Base-by-base conservation (phyloP, 2,797 vertebrate species). In the Melanotaenia nigrans region DNA sequence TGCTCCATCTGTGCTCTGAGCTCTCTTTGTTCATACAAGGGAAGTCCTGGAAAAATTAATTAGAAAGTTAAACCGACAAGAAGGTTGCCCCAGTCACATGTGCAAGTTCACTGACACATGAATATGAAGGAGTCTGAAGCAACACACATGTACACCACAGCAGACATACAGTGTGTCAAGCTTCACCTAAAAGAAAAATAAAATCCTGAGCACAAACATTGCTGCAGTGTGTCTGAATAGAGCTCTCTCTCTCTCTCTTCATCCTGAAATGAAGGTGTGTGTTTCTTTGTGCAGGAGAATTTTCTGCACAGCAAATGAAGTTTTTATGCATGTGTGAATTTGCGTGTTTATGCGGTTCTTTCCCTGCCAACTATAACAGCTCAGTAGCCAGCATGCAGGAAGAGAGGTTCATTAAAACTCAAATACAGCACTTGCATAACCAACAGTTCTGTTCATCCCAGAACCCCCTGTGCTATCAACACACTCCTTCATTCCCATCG, bases 371-470 rank as follows among this genome's bases (percentile, higher is more conserved):
- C 90, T 91, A 89, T 85, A 94, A 93, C 92, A 93, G 89, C 84
- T 86, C 85, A 71, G 83, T 73, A 83, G 91, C 90, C 90, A 89
- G 88, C 79, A 77, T 84, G 83, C 85, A 91, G 82, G 87, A 91
- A 91, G 91, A 93, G 92, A 87, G 82, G 75, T 90, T 94, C 90
- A 94, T 94, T 93, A 91, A 95, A 92, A 91, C 84, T 84, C 85
- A 89, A 92, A 89, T 83, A 86, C 87, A 82, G 84, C 70, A 36
- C 81, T 93, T 93, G 90, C 92, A 94, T 93, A 94, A 94, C 91
- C 84, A 81, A 78, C 80, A 78, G 82, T 85, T 88, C 85, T 90
- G 89, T 88, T 92, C 87, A 74, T 86, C 84, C 86, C 86, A 89
- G 83, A 75, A 82, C 54, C 85, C 85, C 81, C 73, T 51, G 61